These are phyloP conservation scores for Spinus olivaceus DNA, from an alignment of 2,797 vertebrate species.

Conservation along the genomic window DNA sequence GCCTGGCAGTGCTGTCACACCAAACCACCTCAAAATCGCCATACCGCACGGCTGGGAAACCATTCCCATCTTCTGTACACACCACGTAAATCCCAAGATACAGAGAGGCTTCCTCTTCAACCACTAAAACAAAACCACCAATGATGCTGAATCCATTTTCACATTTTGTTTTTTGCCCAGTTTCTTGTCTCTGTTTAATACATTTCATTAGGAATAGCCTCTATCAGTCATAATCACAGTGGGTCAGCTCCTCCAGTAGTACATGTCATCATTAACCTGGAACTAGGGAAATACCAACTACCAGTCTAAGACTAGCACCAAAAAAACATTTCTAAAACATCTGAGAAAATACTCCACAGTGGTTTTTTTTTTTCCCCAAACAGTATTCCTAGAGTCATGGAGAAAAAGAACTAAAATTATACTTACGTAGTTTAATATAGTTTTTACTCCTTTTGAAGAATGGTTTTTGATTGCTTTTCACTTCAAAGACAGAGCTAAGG, in stretches of 20 bases:
- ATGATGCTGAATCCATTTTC: not conserved
- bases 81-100: not conserved
- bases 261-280: not conserved
- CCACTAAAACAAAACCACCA: not conserved
- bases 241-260: not conserved
- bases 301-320: not conserved
- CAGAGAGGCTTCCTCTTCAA: not conserved
- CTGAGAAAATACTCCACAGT: not conserved
- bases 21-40: not conserved
- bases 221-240: not conserved
- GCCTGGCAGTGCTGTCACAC: not conserved
- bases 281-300: not conserved
- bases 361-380: not conserved
- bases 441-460: slow-evolving; percentile 61
- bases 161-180: not conserved
- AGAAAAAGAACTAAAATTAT: slow-evolving; percentile 38
- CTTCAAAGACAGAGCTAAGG: slow-evolving; percentile 54
- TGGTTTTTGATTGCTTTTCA: slow-evolving; percentile 57
- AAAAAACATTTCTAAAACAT: not conserved
- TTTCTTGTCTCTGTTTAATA: not conserved
- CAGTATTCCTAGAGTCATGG: not conserved
- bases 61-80: not conserved
- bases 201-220: not conserved
- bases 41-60: fast-evolving
- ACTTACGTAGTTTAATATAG: slow-evolving; percentile 72